Conservation (phyloP, 2,888 invertebrate species). For the Meiosimyza platycephala region DNA sequence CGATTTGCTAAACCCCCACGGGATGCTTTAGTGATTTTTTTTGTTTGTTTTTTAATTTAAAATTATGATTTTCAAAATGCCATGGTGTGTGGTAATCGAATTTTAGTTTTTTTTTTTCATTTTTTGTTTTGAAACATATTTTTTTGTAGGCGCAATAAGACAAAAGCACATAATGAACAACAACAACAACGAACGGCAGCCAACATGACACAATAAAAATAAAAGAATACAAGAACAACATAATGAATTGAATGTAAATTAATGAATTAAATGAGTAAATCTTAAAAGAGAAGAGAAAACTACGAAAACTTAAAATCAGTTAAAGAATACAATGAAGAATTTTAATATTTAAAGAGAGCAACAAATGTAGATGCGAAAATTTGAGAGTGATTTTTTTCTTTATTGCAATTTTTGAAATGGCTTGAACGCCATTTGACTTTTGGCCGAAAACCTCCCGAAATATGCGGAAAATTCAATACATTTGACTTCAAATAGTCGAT, state of each 20-base stretch:
- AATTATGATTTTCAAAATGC: conserved; percentile 43
- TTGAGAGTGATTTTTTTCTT: no score
- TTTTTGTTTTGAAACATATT: conserved; percentile 17
- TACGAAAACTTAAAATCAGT: conserved; percentile 9
- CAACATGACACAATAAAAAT: conserved; percentile 47
- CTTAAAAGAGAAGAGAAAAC: conserved; percentile 12
- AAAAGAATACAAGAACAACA: conserved; percentile 39
- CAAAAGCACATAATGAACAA: conserved; percentile 44
- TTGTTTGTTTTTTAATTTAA: conserved; percentile 41
- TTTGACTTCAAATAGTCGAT: no score
- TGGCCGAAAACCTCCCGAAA: no score
- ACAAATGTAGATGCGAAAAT: neutral
- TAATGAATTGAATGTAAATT: conserved; percentile 22
- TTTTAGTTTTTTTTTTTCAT: conserved; percentile 9
- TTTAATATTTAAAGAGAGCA: neutral
- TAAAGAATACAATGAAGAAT: neutral
- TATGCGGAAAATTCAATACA: no score
- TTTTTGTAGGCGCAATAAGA: conserved; percentile 31
- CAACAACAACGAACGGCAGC: conserved; percentile 44
- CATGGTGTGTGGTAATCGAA: neutral
- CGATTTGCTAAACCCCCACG: conserved; percentile 81
- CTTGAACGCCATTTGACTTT: no score
- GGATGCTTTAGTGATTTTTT: conserved; percentile 71
- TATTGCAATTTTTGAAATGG: no score
- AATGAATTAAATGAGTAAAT: conserved; percentile 9